These are phyloP conservation scores for Heliconius hermathena DNA, from an alignment of 1,140 invertebrate species.

Conservation along the genomic window DNA sequence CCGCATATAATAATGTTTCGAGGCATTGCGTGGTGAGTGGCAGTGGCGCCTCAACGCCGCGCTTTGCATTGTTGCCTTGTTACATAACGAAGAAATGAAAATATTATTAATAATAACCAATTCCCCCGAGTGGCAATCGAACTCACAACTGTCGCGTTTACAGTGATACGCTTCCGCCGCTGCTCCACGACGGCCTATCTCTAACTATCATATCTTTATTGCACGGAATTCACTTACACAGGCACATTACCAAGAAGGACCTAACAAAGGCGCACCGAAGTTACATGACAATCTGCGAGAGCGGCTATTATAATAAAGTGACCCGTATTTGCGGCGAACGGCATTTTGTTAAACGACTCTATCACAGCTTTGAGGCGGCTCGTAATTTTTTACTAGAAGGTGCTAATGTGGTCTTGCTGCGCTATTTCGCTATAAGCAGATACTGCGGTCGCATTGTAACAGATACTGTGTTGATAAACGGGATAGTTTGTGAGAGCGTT, in stretches of 20 bases:
- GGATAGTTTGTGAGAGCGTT: conserved; percentile 81
- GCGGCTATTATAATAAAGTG: conserved; percentile 78
- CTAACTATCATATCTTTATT: no score
- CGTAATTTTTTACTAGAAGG: conserved; percentile 83
- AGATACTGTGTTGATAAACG: conserved; percentile 82
- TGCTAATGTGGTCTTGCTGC: conserved; percentile 83
- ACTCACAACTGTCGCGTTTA: no score
- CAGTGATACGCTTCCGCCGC: no score
- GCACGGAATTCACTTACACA: conserved; percentile 26
- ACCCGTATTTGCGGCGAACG: conserved; percentile 67
- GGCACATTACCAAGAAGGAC: conserved; percentile 66
- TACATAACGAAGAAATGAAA: no score
- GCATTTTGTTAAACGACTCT: conserved; percentile 64
- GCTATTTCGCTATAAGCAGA: conserved; percentile 82
- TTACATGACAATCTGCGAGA: conserved; percentile 77
- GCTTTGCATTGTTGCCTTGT: no score
- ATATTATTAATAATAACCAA: no score
- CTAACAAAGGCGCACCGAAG: conserved; percentile 72
- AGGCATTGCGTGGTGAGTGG: no score
- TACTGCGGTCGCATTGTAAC: conserved; percentile 82
- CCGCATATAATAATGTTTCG: no score
- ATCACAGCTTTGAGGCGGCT: conserved; percentile 69
- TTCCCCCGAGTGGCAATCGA: no score
- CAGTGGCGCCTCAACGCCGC: no score
- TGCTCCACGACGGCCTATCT: no score